A percentile compares a stretch with the other conserved stretches of the same genome.
Evolutionary conservation across 1,140 invertebrate species (phyloP).

Genomic region (Chrysomallon squamiferum): DNA sequence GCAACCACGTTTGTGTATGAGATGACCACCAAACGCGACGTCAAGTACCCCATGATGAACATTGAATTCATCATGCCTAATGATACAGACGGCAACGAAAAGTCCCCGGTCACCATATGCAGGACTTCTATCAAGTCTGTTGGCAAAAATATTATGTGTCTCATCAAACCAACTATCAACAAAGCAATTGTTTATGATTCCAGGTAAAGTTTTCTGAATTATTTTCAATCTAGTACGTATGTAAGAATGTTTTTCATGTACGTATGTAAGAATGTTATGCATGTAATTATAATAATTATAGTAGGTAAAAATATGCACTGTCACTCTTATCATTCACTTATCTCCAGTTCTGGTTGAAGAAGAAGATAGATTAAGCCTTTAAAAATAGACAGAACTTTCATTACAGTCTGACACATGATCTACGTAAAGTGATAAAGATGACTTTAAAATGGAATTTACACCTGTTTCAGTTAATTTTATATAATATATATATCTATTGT

Average conservation of each 20-base stretch:
- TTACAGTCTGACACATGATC: no score
- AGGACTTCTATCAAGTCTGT: constrained; percentile 28
- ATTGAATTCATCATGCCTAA: constrained; percentile 51
- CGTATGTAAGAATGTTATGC: background rate
- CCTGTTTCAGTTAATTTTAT: background rate
- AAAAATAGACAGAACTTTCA: no score
- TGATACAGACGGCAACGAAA: constrained; percentile 17
- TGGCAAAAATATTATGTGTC: constrained; percentile 41
- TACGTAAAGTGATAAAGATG: no score
- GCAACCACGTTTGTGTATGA: constrained; percentile 30
- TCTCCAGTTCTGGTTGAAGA: no score
- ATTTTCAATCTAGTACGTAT: background rate
- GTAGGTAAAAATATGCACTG: background rate
- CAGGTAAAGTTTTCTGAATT: constrained; percentile 18
- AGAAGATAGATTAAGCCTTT: background rate
- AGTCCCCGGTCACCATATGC: constrained; percentile 39
- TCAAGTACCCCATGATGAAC: constrained; percentile 36
- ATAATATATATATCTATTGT: no score
- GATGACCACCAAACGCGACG: constrained; percentile 33
- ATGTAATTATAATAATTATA: background rate
- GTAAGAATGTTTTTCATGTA: background rate
- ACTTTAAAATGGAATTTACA: background rate
- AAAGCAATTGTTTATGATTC: constrained; percentile 21
- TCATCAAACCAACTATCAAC: constrained; percentile 22
- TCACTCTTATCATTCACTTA: background rate